A percentile compares a stretch with the other conserved stretches of the same genome.
These are phyloP conservation scores for Periplaneta americana DNA, from an alignment of 1,140 invertebrate species.

Conservation along the genomic window DNA sequence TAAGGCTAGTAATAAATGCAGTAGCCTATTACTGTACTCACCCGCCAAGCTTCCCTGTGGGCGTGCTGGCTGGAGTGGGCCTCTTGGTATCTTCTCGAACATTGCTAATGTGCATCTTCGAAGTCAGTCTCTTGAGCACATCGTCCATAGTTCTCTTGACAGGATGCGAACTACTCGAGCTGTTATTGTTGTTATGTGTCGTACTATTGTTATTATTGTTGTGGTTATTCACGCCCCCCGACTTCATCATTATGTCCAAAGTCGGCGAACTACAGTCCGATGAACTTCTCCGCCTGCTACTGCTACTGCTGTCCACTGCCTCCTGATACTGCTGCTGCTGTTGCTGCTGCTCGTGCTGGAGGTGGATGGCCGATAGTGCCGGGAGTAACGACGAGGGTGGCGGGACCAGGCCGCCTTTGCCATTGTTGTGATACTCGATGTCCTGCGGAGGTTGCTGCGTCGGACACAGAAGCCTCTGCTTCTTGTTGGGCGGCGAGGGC, in stretches of 20 bases:
- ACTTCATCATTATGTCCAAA: not conserved
- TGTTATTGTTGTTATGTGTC: slow-evolving; percentile 43
- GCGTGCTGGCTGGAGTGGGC: slow-evolving; percentile 57
- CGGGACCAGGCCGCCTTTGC: not conserved
- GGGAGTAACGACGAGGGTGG: slow-evolving; percentile 3
- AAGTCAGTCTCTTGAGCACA: slow-evolving; percentile 74
- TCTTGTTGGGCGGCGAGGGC: slow-evolving; percentile 34
- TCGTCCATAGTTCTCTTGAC: slow-evolving; percentile 65
- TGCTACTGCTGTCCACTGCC: not conserved
- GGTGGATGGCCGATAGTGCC: slow-evolving; percentile 31
- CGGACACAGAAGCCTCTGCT: slow-evolving; percentile 28
- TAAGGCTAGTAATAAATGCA: too few species aligned
- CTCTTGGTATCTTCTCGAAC: slow-evolving; percentile 52
- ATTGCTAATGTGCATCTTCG: slow-evolving; percentile 67
- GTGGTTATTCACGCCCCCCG: not conserved
- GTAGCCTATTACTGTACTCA: too few species aligned
- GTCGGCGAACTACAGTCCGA: not conserved
- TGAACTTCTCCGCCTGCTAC: not conserved
- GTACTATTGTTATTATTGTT: slow-evolving; percentile 41
- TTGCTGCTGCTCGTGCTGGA: slow-evolving; percentile 45
- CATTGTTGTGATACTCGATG: slow-evolving; percentile 2
- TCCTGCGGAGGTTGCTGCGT: not conserved
- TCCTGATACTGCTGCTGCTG: slow-evolving; percentile 17
- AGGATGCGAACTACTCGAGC: slow-evolving; percentile 32
- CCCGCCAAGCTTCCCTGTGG: slow-evolving; percentile 26